Evolutionary conservation across 2,888 invertebrate genomes (phyloP), one percentile per base, ranked within the genome.

Genomic region (Strigamia crassipes): DNA sequence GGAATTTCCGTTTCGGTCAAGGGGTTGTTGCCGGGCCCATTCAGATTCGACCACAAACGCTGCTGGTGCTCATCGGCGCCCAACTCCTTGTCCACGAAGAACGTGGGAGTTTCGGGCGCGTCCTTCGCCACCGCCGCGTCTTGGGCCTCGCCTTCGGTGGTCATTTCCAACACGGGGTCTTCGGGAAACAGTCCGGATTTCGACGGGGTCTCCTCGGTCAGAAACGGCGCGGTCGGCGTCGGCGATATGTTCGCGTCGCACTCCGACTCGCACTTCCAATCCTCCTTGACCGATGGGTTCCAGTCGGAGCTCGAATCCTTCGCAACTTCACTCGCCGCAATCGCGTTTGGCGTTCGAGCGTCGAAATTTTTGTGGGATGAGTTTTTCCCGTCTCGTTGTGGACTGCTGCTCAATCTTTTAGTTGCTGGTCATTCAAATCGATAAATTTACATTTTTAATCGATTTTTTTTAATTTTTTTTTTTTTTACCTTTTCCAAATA

Each of bases 371-470:
- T 61, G 9, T 61, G 18, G 42, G 42, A 46, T 18, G 23, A 18
- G 23, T 61, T 8, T 61, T 61, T 61, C 21, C 4, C 23, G 8
- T 61, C 61, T 61, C 61, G 2, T 18, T 61, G 61, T 5, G 61
- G 61, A 61, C 61, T 61, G 61, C 18, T 61, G 23, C 61, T 23
- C 61, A 61, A 61, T 61, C 61, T 12, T 61, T 23, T 61, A 61
- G 61, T 46, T 10, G 42, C 61, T 61, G 18, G n/a, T n/a, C n/a
- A n/a, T n/a, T n/a, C n/a, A n/a, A n/a, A n/a, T n/a, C n/a, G n/a
- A n/a, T n/a, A n/a, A n/a, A n/a, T n/a, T n/a, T n/a, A n/a, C n/a
- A n/a, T n/a, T n/a, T n/a, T n/a, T n/a, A n/a, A n/a, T n/a, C n/a
- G n/a, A n/a, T n/a, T n/a, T 51, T 6, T n/a, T 51, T 51, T 6